Evolutionary conservation across 2,888 invertebrate species (phyloP).

Genomic region (Cryptosula pallasiana): DNA sequence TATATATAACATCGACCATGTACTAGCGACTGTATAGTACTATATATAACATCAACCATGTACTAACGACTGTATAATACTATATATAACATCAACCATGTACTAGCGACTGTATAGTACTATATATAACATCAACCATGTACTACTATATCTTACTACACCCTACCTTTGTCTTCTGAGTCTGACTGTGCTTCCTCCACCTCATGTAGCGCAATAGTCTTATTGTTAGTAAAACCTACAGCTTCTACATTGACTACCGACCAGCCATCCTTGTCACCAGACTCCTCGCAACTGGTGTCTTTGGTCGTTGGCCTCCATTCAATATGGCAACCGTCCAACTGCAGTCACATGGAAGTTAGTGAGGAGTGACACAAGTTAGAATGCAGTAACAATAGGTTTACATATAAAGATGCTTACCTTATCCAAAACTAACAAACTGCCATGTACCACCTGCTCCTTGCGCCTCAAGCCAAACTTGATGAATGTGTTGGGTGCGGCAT

Average conservation of each 20-base stretch:
- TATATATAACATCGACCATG: too few species aligned
- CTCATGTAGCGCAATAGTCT: background rate
- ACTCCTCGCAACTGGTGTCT: slow-evolving; percentile 36
- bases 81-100: too few species aligned
- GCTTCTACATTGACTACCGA: background rate
- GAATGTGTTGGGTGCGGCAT: background rate
- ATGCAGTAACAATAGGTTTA: too few species aligned
- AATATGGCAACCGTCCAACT: slow-evolving; percentile 47
- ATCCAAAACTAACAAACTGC: background rate
- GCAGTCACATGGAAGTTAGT: background rate
- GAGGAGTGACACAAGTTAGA: background rate
- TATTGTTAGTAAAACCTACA: background rate
- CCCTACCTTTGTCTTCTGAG: background rate
- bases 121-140: too few species aligned
- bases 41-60: too few species aligned
- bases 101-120: too few species aligned
- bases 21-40: too few species aligned
- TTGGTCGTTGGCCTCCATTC: slow-evolving; percentile 41
- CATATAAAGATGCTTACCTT: slow-evolving; percentile 9
- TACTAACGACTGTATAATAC: too few species aligned
- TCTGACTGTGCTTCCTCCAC: background rate
- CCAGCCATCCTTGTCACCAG: background rate
- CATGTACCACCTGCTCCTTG: background rate
- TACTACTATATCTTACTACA: too few species aligned
- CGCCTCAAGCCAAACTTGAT: background rate